phyloP scores from a whole-genome alignment of 1,140 invertebrate genomes.

The Euwallacea similis region DNA sequence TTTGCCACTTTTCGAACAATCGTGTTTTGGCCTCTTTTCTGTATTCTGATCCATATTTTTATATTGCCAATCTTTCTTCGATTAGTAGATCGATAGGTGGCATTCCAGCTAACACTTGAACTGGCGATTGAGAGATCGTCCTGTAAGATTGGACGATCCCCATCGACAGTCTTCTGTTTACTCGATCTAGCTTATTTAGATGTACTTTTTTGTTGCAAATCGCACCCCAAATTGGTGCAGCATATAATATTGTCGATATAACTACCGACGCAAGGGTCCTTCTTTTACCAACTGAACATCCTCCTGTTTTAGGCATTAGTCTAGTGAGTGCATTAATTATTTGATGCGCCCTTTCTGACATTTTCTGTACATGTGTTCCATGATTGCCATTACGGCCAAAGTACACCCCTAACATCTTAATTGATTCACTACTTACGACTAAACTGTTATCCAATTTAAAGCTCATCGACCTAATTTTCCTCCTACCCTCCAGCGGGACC shows the following conservation, averaged over 20 bases:
- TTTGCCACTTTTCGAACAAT: slow-evolving; percentile 25
- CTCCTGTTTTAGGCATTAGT: background rate
- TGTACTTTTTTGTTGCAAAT: background rate
- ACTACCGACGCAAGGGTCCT: background rate
- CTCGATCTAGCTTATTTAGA: background rate
- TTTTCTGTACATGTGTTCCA: background rate
- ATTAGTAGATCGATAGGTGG: slow-evolving; percentile 13
- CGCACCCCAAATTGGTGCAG: background rate
- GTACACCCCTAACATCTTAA: background rate
- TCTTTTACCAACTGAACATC: background rate
- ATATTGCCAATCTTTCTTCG: background rate
- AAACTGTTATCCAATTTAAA: background rate
- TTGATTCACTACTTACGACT: background rate
- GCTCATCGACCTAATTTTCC: background rate
- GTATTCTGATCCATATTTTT: background rate
- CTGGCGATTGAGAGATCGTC: background rate
- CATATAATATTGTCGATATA: background rate
- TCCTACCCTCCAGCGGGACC: slow-evolving; percentile 27
- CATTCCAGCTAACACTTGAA: background rate
- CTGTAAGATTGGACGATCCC: background rate
- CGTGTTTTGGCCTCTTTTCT: background rate
- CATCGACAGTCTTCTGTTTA: background rate
- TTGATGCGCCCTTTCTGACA: background rate
- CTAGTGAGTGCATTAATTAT: background rate
- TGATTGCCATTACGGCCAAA: background rate